Evolutionary conservation across 1,140 invertebrate species (phyloP).

Genomic region (Camponotus pennsylvanicus): DNA sequence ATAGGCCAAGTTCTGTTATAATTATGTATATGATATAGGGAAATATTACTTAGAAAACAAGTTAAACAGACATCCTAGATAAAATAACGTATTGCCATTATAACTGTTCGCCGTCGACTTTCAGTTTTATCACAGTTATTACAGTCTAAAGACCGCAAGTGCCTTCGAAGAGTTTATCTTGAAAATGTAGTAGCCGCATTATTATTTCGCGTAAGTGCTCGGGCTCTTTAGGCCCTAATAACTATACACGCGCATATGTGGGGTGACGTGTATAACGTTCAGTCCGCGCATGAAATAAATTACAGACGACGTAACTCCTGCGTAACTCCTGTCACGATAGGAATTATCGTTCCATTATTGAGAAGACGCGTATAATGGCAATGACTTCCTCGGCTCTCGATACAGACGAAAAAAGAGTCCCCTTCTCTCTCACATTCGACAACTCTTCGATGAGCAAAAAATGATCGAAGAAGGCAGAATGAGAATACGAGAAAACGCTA

Average conservation of each 20-base stretch:
- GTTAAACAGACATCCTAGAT: conserved; percentile 11
- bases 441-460: conserved; percentile 6
- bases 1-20: background rate
- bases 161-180: conserved; percentile 51
- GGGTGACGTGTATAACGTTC: conserved; percentile 2
- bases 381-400: background rate
- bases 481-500: conserved; percentile 29
- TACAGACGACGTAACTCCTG: conserved; percentile 42
- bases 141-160: conserved; percentile 35
- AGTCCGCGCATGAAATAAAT: conserved; percentile 48
- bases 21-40: background rate
- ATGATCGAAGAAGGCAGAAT: background rate
- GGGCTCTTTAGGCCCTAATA: conserved; percentile 43
- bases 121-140: conserved; percentile 52
- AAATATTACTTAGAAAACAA: background rate
- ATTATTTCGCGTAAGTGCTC: conserved; percentile 46
- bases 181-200: conserved; percentile 33
- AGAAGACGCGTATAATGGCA: conserved; percentile 23
- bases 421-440: too few relatives aligned
- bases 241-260: background rate
- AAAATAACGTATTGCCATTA: background rate
- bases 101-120: background rate
- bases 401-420: conserved; percentile 1
- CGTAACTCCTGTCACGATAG: conserved; percentile 53
- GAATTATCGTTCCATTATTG: conserved; percentile 52